phyloP scores from a whole-genome alignment of 2,113 vertebrate genomes.

The Mohoua ochrocephala region DNA sequence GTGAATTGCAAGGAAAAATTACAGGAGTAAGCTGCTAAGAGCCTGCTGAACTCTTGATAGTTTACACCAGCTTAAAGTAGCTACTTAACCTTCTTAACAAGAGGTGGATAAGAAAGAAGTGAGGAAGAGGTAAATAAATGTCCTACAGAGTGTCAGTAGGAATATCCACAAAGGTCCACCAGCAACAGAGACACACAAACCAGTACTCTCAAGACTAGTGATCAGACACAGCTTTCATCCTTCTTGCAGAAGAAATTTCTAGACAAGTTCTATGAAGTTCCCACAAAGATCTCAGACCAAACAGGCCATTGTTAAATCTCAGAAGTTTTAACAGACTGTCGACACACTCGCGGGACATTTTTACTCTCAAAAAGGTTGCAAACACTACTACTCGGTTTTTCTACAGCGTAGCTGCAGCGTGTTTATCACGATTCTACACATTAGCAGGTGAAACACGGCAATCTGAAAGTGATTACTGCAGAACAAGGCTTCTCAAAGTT shows the following conservation, averaged over 20 bases:
- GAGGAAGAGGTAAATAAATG: not conserved
- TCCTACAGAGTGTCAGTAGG: not conserved
- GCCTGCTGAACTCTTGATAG: not conserved
- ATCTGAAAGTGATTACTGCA: not conserved
- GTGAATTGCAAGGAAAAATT: not conserved
- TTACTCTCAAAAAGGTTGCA: not conserved
- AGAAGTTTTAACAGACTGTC: not conserved
- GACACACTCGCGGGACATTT: not conserved
- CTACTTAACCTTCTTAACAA: not conserved
- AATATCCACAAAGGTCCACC: not conserved
- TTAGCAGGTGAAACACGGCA: not conserved
- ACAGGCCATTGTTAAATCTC: not conserved
- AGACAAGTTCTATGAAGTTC: not conserved
- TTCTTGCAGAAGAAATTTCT: not conserved
- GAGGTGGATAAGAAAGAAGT: not conserved
- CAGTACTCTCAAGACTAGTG: not conserved
- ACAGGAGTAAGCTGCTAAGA: not conserved
- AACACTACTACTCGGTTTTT: not conserved
- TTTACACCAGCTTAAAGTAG: not conserved
- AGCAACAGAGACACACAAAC: not conserved
- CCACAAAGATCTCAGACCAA: not conserved
- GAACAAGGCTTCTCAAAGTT: not conserved
- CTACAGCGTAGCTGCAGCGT: not conserved
- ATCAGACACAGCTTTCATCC: not conserved
- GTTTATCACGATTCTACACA: accelerated